phyloP scores from a whole-genome alignment of 2,113 vertebrate genomes.

The Bettongia penicillata region DNA sequence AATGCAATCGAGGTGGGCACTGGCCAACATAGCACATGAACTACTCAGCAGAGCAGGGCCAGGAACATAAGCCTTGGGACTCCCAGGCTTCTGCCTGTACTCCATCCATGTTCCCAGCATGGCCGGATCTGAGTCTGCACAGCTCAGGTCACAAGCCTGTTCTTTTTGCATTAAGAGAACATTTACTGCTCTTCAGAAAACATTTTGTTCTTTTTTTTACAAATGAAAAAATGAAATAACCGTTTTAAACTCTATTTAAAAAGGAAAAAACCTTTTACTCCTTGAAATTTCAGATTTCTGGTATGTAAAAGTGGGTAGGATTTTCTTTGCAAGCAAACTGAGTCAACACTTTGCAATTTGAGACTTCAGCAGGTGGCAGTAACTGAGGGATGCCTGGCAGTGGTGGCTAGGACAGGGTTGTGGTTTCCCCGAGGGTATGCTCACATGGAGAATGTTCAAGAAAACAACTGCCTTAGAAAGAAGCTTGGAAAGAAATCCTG shows the following conservation, averaged over 20 bases:
- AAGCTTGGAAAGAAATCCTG: not conserved
- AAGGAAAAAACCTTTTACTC: not conserved
- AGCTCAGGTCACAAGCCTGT: not conserved
- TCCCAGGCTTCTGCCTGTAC: not conserved
- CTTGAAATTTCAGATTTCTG: not conserved
- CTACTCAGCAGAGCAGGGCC: no score
- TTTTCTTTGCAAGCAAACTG: constrained; percentile 31
- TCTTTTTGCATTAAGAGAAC: not conserved
- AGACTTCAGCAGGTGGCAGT: not conserved
- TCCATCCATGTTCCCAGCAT: not conserved
- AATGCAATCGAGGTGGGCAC: not conserved
- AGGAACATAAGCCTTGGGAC: not conserved
- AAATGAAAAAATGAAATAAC: not conserved
- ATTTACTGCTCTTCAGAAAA: not conserved
- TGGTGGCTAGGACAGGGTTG: not conserved
- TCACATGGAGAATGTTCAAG: not conserved
- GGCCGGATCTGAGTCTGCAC: no score
- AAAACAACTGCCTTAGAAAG: not conserved
- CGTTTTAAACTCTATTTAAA: not conserved
- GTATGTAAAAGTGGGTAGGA: not conserved
- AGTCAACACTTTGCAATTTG: not conserved
- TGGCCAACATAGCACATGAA: not conserved
- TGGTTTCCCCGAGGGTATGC: fast-evolving
- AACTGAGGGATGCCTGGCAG: not conserved
- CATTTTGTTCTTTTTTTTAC: not conserved